Conservation (phyloP, 2,113 vertebrate species). For the Sigmodon hispidus region DNA sequence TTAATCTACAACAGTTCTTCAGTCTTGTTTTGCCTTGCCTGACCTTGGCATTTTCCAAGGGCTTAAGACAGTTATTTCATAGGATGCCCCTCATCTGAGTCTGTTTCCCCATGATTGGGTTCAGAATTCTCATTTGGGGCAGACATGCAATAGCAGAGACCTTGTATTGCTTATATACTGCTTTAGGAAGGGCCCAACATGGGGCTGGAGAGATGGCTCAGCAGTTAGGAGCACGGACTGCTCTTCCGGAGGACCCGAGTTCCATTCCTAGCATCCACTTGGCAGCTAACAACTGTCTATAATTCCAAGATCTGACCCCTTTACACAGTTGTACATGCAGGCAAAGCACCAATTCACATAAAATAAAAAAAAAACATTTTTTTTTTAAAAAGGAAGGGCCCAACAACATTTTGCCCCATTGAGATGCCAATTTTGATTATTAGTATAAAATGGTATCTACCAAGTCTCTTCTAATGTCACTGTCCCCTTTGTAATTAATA, state of each 20-base stretch:
- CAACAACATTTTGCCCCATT: not conserved
- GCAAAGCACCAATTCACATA: no score
- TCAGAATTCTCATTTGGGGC: not conserved
- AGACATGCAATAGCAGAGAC: not conserved
- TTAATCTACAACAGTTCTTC: not conserved
- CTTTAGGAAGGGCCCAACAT: not conserved
- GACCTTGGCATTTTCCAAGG: not conserved
- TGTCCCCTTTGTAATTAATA: not conserved
- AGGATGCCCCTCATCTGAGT: not conserved
- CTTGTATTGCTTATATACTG: not conserved
- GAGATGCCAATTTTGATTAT: not conserved
- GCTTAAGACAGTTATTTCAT: not conserved
- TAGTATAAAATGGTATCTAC: not conserved
- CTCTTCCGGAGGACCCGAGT: no score
- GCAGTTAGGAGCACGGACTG: no score
- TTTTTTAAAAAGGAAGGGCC: no score
- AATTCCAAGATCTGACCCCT: no score
- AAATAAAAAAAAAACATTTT: no score
- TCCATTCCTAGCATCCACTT: no score
- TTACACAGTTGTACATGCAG: no score
- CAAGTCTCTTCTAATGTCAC: not conserved
- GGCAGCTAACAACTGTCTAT: no score
- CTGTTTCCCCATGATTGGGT: not conserved
- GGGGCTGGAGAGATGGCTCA: no score
- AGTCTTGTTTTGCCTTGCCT: not conserved